Percentiles rank a stretch among this genome's conserved stretches.
phyloP scores from a whole-genome alignment of 2,888 invertebrate genomes.

The Mesorhabditis spiculigera region DNA sequence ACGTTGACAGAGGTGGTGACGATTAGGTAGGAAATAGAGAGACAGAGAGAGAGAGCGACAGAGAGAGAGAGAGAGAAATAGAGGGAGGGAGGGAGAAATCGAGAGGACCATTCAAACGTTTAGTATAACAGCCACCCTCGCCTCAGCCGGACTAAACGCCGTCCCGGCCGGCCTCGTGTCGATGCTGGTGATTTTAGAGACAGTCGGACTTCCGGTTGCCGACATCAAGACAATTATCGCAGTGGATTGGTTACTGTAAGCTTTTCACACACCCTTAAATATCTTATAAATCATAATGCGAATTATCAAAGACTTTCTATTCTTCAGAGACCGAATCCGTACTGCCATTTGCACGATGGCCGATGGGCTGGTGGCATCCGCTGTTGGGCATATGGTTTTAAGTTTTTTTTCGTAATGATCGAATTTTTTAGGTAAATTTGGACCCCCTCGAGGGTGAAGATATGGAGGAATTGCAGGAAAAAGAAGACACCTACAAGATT shows the following conservation, averaged over 20 bases:
- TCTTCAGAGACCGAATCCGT: slow-evolving; percentile 63
- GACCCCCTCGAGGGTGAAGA: slow-evolving; percentile 3
- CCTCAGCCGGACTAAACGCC: slow-evolving; percentile 94
- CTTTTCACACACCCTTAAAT: background rate
- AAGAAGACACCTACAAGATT: too few species aligned
- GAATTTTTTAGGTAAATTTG: background rate
- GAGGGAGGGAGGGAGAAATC: background rate
- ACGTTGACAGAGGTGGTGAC: slow-evolving; percentile 79
- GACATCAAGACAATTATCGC: slow-evolving; percentile 61
- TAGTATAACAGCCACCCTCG: slow-evolving; percentile 89
- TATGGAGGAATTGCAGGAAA: background rate
- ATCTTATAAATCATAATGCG: background rate
- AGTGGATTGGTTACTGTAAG: slow-evolving; percentile 62
- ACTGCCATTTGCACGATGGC: slow-evolving; percentile 65
- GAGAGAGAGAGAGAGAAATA: too few species aligned
- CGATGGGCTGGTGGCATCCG: slow-evolving; percentile 64
- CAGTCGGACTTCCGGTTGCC: slow-evolving; percentile 60
- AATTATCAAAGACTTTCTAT: background rate
- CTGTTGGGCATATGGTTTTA: slow-evolving; percentile 60
- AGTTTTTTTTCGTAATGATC: too few species aligned
- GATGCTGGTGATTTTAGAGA: slow-evolving; percentile 59
- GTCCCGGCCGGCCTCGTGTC: slow-evolving; percentile 64
- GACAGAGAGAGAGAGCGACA: too few species aligned
- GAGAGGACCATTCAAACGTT: background rate
- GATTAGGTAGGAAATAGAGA: slow-evolving; percentile 68